Evolutionary conservation across 2,113 vertebrate genomes (phyloP), one percentile per base, ranked within the genome.

Genomic region (Ailuropoda melanoleuca): DNA sequence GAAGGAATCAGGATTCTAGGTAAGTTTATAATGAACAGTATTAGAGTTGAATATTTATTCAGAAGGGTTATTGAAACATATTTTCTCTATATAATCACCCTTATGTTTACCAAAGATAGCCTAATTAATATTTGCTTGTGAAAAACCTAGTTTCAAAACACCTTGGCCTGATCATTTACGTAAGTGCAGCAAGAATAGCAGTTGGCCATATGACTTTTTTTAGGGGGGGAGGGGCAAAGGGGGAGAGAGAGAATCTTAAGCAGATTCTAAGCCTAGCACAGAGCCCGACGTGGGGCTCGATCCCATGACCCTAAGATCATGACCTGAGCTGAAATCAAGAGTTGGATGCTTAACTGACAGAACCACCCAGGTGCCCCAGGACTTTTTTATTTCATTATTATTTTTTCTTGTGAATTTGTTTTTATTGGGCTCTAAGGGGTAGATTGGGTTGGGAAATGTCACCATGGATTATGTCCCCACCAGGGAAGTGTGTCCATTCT

Each of bases 381-480:
- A 75, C 26, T 48, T 75, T 48, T 29, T 48, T 8, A 75, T 46
- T 77, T 48, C 46, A 17, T 77, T 77, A 50, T 19, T 64, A 26
- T 78, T 56, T 74, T 80, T 89, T 66, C 60, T 48, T 88, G 11
- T 24, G 14, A n/a, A 43, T 37, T 60, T 90, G 66, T 95, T 83
- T 97, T 97, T 97, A 93, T 92, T 96, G n/a, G 92, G 62, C 19
- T 48, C 15, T 26, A 43, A 31, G 50, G 24, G 24, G 70, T 31
- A 23, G 90, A 39, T 11, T 64, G 56, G 58, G 43, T 31, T 56
- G 23, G 23, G 74, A 17, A 5, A 39, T 43, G 24, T 75, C 74
- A 48, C 13, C 14, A 4, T 48, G 74, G 43, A 48, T 75, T 75
- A 48, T 48, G 74, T 75, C 11, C 24, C 80, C 21, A 43, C 55